phyloP scores from a whole-genome alignment of 2,888 invertebrate species.

The Sycophila texana region DNA sequence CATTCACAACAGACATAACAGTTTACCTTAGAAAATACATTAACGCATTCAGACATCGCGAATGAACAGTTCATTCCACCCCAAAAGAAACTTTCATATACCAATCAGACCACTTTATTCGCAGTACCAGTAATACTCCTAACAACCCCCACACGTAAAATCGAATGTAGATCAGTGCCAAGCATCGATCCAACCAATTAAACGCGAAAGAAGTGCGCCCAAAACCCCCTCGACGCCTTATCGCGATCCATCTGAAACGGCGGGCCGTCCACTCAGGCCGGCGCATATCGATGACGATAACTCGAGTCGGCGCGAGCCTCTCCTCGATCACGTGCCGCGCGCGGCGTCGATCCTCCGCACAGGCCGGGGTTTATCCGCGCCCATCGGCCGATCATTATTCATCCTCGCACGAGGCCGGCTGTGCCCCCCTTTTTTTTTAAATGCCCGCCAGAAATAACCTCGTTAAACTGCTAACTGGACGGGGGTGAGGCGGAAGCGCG shows the following conservation, averaged over 20 bases:
- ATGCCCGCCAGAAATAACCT: slow-evolving; percentile 52
- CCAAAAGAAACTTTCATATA: not conserved
- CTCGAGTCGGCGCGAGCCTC: slow-evolving; percentile 5
- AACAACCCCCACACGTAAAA: no score
- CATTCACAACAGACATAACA: no score
- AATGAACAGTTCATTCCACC: no score
- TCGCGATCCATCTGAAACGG: no score
- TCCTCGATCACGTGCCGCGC: slow-evolving; percentile 40
- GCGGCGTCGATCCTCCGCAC: not conserved
- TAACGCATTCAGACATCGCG: no score
- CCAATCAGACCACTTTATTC: no score
- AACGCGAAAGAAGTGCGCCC: not conserved
- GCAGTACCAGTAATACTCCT: no score
- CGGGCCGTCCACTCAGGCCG: not conserved
- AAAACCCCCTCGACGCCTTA: no score
- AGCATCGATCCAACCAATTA: slow-evolving; percentile 10
- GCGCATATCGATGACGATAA: slow-evolving; percentile 31
- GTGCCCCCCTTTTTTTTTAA: slow-evolving; percentile 23
- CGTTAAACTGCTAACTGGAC: slow-evolving; percentile 55
- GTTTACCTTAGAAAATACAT: no score
- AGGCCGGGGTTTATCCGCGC: slow-evolving; percentile 29
- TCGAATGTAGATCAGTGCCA: no score
- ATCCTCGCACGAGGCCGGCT: slow-evolving; percentile 67
- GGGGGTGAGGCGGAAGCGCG: slow-evolving; percentile 7
- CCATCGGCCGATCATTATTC: slow-evolving; percentile 69